These are phyloP conservation scores for Lithosia quadra DNA, from an alignment of 2,888 invertebrate genomes.

Conservation along the genomic window DNA sequence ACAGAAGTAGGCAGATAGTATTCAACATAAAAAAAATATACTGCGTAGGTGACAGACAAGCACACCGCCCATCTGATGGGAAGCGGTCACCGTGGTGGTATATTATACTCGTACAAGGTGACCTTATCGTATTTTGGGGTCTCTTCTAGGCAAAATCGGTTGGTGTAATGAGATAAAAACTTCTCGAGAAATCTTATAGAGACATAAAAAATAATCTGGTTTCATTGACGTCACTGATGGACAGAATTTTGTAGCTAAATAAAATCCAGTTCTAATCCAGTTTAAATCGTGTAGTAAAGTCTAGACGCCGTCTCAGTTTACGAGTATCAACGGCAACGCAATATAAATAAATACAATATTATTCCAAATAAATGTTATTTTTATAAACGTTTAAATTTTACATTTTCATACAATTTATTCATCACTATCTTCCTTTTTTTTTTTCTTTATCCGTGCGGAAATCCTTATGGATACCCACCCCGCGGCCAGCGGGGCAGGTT, in stretches of 20 bases:
- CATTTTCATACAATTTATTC: background rate
- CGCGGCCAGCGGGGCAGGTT: too few species aligned
- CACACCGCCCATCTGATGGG: too few species aligned
- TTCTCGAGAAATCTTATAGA: background rate
- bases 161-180: background rate
- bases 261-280: constrained; percentile 43
- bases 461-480: too few species aligned
- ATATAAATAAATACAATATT: background rate
- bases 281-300: constrained; percentile 51
- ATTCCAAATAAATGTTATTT: background rate
- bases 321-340: constrained; percentile 10
- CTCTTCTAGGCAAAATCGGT: too few species aligned
- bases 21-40: too few species aligned
- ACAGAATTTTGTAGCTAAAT: constrained; percentile 35
- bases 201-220: background rate
- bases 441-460: too few species aligned
- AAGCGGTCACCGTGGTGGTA: too few species aligned
- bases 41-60: too few species aligned
- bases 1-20: too few species aligned
- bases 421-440: too few species aligned
- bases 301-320: constrained; percentile 44
- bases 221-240: constrained; percentile 19
- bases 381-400: background rate
- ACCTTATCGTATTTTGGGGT: too few species aligned
- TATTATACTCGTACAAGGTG: too few species aligned